Percentiles rank a stretch among this genome's conserved stretches.
These are phyloP conservation scores for Cataglyphis altisquamis DNA, from an alignment of 2,888 invertebrate species.

Conservation along the genomic window DNA sequence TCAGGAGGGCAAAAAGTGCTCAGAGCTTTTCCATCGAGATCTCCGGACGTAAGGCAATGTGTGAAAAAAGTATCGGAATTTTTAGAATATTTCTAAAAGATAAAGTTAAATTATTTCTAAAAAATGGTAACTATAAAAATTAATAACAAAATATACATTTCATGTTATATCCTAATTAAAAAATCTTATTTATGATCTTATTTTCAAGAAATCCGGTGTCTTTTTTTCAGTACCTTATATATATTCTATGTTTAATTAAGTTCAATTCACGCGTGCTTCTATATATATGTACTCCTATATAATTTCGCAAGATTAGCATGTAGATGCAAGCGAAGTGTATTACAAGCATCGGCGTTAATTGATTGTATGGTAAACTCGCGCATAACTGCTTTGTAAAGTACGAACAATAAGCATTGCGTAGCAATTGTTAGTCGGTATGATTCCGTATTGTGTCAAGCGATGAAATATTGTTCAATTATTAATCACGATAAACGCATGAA, in stretches of 20 bases:
- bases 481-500: background rate
- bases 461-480: slow-evolving; percentile 7
- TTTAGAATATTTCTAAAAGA: background rate
- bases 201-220: background rate
- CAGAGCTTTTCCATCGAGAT: slow-evolving; percentile 64
- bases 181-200: background rate
- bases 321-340: background rate
- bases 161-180: background rate
- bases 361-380: background rate
- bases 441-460: slow-evolving; percentile 9
- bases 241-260: background rate
- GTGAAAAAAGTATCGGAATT: background rate
- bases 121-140: background rate
- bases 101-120: background rate
- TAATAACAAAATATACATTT: background rate
- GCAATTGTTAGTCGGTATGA: background rate
- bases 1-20: slow-evolving; percentile 76
- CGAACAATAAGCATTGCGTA: slow-evolving; percentile 1
- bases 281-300: background rate
- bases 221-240: background rate
- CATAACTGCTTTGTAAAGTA: background rate
- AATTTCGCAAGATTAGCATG: slow-evolving; percentile 28
- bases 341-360: slow-evolving; percentile 19
- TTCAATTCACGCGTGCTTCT: background rate
- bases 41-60: background rate